Base-by-base conservation (phyloP, 2,888 invertebrate genomes). In the Chymomyza procnemis region DNA sequence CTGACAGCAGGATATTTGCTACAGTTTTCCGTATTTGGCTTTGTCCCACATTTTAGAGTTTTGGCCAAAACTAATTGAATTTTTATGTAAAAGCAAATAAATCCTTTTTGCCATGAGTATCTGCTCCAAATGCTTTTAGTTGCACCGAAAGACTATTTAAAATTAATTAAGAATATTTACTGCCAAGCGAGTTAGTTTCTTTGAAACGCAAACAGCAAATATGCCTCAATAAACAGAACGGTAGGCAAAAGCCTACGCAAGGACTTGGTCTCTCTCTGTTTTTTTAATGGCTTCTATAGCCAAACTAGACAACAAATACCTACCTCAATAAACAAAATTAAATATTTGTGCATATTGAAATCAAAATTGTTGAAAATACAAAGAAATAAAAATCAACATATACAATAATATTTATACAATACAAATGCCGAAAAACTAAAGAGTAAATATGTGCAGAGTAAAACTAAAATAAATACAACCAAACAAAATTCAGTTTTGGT, bases 261-360 rank as follows among this genome's bases (percentile, higher is more conserved):
- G 34, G 34, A 41, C 34, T 41, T 12, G 9, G 12, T 34, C 4
- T 34, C 4, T 22, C 4, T 22, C 4, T 34, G 34, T 34, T 34
- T 34, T 34, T 9, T 4, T 4, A 34, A n/a, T n/a, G n/a, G 1
- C 34, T 34, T 34, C 2, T 34, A 2, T 69, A 61, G 67, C 66
- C 78, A 73, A 77, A 70, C 68, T 73, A 67, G 74, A 76, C 46
- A 74, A 69, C 77, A 80, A 79, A 82, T 82, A 78, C 78, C 78
- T 82, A 78, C 78, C 78, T 76, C 80, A 80, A 82, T 75, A 82
- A 80, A 80, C 71, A 65, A 78, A 85, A 85, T 85, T 75, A 80
- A 83, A 82, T 85, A 74, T 85, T 85, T 84, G 79, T 71, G 64
- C 62, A 41, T 41, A 41, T 41, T 41, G 34, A 12, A 12, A 41